phyloP scores from a whole-genome alignment of 2,797 vertebrate species.

The Cynopterus sphinx region DNA sequence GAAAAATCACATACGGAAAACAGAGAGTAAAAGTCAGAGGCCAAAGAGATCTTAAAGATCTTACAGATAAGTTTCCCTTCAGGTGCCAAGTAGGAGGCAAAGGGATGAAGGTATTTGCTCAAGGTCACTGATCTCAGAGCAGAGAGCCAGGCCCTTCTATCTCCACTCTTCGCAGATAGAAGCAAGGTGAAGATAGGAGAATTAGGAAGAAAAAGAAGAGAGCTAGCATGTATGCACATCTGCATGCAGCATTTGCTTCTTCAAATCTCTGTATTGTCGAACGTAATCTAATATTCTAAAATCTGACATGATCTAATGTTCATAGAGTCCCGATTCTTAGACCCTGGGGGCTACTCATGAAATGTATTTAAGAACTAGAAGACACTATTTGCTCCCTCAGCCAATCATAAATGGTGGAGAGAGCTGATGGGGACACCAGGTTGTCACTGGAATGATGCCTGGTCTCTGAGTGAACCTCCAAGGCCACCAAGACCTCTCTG shows the following conservation, averaged over 20 bases:
- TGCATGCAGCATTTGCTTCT: not conserved
- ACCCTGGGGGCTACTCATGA: not conserved
- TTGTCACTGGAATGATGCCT: not conserved
- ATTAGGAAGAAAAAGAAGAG: not conserved
- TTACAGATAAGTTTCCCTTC: not conserved
- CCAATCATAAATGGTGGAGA: not conserved
- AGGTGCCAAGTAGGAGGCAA: not conserved
- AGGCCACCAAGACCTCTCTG: not conserved
- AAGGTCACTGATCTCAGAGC: not conserved
- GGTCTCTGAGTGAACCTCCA: not conserved
- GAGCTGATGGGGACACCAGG: not conserved
- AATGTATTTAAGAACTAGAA: not conserved
- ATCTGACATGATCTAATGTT: not conserved
- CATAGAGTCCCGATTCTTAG: not conserved
- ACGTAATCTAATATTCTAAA: not conserved
- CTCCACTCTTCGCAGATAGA: not conserved
- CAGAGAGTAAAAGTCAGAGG: not conserved
- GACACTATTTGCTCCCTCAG: not conserved
- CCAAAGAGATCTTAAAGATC: not conserved
- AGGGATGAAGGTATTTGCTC: not conserved
- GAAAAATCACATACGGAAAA: not conserved
- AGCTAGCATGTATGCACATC: accelerated
- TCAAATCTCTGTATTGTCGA: not conserved
- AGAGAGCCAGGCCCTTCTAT: not conserved
- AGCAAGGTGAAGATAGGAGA: not conserved